phyloP scores from a whole-genome alignment of 2,888 invertebrate genomes.

The Drosophila siamana region DNA sequence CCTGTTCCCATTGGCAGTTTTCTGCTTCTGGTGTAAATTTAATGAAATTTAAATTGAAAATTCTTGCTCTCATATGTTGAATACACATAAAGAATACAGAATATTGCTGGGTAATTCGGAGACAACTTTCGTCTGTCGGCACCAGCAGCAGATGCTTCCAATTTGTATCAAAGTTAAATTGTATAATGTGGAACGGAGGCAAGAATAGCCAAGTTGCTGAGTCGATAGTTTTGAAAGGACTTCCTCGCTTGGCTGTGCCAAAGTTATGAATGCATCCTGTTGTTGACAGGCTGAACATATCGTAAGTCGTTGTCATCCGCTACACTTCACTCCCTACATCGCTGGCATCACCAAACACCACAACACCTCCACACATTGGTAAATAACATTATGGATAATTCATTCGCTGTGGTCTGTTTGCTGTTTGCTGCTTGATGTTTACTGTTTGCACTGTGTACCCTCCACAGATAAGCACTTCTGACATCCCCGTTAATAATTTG shows the following conservation, averaged over 20 bases:
- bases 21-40: conserved; percentile 37
- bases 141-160: conserved; percentile 17
- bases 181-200: conserved; percentile 6
- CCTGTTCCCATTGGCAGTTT: conserved; percentile 4
- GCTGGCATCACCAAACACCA: conserved; percentile 3
- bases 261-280: conserved; percentile 20
- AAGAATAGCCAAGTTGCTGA: not conserved
- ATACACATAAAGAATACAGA: conserved; percentile 18
- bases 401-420: conserved; percentile 25
- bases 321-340: conserved; percentile 21
- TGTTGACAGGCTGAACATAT: conserved; percentile 24
- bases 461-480: conserved; percentile 1
- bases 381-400: conserved; percentile 39
- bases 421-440: not conserved
- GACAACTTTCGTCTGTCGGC: conserved; percentile 4
- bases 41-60: conserved; percentile 51
- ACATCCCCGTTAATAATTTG: conserved; percentile 14
- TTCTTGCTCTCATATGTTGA: conserved; percentile 47
- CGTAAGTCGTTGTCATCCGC: conserved; percentile 26
- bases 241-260: not conserved
- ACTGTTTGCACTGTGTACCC: conserved; percentile 17
- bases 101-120: conserved; percentile 23
- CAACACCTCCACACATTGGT: conserved; percentile 2
- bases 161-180: conserved; percentile 16
- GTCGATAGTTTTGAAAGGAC: not conserved